Conservation (phyloP, 23 tunicate genomes). For the Styela plicata region DNA sequence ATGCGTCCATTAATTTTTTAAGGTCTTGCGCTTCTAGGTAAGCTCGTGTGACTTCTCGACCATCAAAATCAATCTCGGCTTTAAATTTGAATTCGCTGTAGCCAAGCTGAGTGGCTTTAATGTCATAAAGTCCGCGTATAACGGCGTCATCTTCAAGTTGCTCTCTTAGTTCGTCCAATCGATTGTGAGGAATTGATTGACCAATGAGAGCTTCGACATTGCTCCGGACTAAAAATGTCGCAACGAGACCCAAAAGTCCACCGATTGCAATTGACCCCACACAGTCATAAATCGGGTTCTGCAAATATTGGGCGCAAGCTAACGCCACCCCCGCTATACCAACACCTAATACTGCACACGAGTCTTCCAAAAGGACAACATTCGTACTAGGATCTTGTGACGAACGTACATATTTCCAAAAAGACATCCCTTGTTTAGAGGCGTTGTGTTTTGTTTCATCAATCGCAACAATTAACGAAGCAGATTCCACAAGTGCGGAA, state of each 20-base stretch:
- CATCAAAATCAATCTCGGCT: conserved; percentile 97
- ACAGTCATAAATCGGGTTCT: conserved; percentile 50
- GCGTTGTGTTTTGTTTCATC: conserved; percentile 83
- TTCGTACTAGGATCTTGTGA: conserved; percentile 90
- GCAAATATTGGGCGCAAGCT: conserved; percentile 40
- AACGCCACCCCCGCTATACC: conserved; percentile 74
- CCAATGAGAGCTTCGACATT: conserved; percentile 80
- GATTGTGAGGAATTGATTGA: conserved; percentile 70
- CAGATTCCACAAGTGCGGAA: conserved; percentile 70
- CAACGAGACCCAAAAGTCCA: conserved; percentile 80
- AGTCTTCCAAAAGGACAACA: conserved; percentile 90
- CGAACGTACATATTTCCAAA: conserved; percentile 68
- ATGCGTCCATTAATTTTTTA: conserved; percentile 59
- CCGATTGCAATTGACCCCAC: conserved; percentile 90
- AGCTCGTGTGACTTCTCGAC: conserved; percentile 83
- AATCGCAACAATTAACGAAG: conserved; percentile 69
- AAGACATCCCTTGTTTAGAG: conserved; percentile 52
- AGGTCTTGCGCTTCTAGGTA: conserved; percentile 72
- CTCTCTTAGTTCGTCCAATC: conserved; percentile 54
- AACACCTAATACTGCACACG: conserved; percentile 83
- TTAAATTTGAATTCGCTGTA: conserved; percentile 87
- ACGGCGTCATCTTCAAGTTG: conserved; percentile 89
- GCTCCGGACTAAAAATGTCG: conserved; percentile 77
- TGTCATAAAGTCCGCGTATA: conserved; percentile 91
- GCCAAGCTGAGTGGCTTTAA: conserved; percentile 81